Evolutionary conservation across 1,140 invertebrate species (phyloP), one percentile per base, ranked within the genome.

Genomic region (Hermetia illucens): DNA sequence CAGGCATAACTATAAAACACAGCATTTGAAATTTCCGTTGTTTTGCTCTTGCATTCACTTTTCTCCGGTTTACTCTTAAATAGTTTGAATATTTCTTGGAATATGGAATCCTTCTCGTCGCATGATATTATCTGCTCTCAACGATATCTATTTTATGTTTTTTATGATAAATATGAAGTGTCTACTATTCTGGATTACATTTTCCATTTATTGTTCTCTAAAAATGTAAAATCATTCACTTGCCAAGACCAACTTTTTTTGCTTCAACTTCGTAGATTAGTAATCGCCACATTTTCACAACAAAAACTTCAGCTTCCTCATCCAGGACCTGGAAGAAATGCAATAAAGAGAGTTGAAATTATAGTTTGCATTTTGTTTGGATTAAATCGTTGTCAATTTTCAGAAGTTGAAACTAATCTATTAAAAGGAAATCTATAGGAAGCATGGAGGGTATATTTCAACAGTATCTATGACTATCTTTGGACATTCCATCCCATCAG

Each of bases 241-340:
- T 82, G 53, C 76, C 74, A 62, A 84, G 68, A 41, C 80, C 83
- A 61, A 82, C 71, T 63, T 95, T 95, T 64, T 98, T 98, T 30
- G 93, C 91, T 76, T 98, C 93, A 48, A 95, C 90, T 75, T 98
- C 94, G 65, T 98, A 98, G 50, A 98, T 96, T 38, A 98, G 71
- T 60, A 98, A 73, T 53, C 95, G 75, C 95, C 94, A 98, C 89
- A 98, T 94, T 77, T 98, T 98, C 25, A 98, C 91, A 49, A 98
- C 92, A 73, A 98, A 98, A 36, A 97, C 90, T 72, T 98, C 94
- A 5, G 95, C 94, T 68, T 98, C 95, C 62, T 98, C 94, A 63
- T 98, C 95, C 47, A 98, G 70, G 47, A 97, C 89, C 91, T 94
- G 56, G 15, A 6, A 19, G 29, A 9, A 13, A 17, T 5, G 41